Evolutionary conservation across 2,888 invertebrate species (phyloP).

Genomic region (Melangyna quadrimaculata): DNA sequence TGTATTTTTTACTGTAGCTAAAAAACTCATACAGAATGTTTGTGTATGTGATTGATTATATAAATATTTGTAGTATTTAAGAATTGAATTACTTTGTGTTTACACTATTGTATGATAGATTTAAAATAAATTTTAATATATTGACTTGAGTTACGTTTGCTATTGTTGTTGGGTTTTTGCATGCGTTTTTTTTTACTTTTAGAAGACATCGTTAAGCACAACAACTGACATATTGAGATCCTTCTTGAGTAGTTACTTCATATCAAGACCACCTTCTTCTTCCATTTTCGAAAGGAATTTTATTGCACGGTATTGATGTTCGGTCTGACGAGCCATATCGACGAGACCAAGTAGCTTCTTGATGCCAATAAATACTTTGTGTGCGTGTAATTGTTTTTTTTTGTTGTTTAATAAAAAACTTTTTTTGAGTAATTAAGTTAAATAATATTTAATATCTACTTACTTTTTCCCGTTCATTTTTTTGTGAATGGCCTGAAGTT

Average conservation of each 20-base stretch:
- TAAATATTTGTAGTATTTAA: background rate
- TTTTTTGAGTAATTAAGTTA: background rate
- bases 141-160: slow-evolving; percentile 60
- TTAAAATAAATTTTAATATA: slow-evolving; percentile 51
- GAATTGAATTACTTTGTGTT: slow-evolving; percentile 9
- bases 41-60: background rate
- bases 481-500: slow-evolving; percentile 87
- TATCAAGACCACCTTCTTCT: slow-evolving; percentile 91
- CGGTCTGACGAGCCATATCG: slow-evolving; percentile 96
- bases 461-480: slow-evolving; percentile 91
- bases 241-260: slow-evolving; percentile 78
- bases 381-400: background rate
- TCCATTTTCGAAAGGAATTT: slow-evolving; percentile 96
- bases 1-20: background rate
- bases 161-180: slow-evolving; percentile 28
- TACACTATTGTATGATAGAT: background rate
- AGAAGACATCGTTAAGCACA: slow-evolving; percentile 78
- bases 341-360: slow-evolving; percentile 96
- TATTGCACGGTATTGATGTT: slow-evolving; percentile 88
- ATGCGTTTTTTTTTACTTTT: slow-evolving; percentile 24
- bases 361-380: slow-evolving; percentile 95
- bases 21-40: background rate
- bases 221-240: slow-evolving; percentile 78
- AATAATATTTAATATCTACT: slow-evolving; percentile 73
- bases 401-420: background rate